These are phyloP conservation scores for Corynorhinus townsendii DNA, from an alignment of 2,113 vertebrate species.

Conservation along the genomic window DNA sequence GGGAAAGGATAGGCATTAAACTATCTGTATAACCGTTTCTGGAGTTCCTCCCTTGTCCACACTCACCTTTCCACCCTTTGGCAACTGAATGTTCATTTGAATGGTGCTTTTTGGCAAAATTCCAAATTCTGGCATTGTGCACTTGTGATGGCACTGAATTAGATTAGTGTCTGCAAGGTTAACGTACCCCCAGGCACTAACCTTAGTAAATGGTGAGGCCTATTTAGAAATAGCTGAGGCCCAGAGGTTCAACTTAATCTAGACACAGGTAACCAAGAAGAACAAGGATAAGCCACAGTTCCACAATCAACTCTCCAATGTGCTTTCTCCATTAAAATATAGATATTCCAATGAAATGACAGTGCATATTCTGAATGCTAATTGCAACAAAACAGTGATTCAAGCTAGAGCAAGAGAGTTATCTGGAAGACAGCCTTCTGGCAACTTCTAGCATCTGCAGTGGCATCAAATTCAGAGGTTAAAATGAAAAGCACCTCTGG, in stretches of 20 bases:
- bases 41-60: constrained; percentile 38
- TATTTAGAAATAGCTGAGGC: constrained; percentile 56
- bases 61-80: constrained; percentile 47
- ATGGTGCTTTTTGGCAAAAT: constrained; percentile 58
- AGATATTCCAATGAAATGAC: constrained; percentile 54
- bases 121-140: constrained; percentile 46
- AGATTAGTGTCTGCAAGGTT: constrained; percentile 69
- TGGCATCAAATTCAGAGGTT: constrained; percentile 58
- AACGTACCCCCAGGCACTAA: constrained; percentile 53
- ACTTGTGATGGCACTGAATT: constrained; percentile 65
- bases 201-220: constrained; percentile 36
- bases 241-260: constrained; percentile 50
- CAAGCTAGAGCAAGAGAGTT: constrained; percentile 49
- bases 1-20: neutral
- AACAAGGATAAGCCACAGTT: constrained; percentile 19
- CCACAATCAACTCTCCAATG: constrained; percentile 1
- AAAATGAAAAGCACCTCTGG: constrained; percentile 17
- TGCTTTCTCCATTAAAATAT: constrained; percentile 28
- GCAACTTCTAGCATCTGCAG: constrained; percentile 64
- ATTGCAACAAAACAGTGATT: constrained; percentile 42
- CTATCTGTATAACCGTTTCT: constrained; percentile 42
- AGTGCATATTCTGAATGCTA: constrained; percentile 27
- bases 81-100: constrained; percentile 57
- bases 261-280: constrained; percentile 59
- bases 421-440: constrained; percentile 69